Percentiles rank a stretch among this genome's conserved stretches.
phyloP scores from a whole-genome alignment of 2,113 vertebrate genomes.

The Dromiciops gliroides region DNA sequence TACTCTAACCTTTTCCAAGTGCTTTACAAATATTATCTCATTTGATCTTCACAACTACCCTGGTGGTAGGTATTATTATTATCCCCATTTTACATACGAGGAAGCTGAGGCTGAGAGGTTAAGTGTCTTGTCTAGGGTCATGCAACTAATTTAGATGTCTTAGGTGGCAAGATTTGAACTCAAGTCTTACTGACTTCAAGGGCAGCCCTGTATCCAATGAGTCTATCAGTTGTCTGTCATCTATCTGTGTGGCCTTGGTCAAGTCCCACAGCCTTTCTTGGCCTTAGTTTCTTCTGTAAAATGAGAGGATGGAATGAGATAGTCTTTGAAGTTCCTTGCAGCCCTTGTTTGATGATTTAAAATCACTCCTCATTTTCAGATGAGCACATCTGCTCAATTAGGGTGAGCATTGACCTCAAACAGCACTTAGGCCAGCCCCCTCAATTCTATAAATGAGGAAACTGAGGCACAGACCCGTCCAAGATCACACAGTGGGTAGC shows the following conservation, averaged over 20 bases:
- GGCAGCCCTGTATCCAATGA: not conserved
- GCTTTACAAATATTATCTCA: not conserved
- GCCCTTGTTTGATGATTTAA: not conserved
- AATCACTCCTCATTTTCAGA: not conserved
- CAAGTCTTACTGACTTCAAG: not conserved
- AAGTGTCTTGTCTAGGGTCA: not conserved
- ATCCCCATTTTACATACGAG: not conserved
- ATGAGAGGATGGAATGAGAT: not conserved
- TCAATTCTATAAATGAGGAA: not conserved
- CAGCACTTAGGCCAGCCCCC: not conserved
- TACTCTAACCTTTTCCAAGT: not conserved
- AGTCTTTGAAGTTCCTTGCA: not conserved
- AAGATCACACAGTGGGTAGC: not conserved
- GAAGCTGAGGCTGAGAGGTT: not conserved
- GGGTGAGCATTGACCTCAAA: not conserved
- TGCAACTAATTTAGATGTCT: not conserved
- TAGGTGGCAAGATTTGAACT: not conserved
- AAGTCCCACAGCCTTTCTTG: not conserved
- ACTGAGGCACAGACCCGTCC: not conserved
- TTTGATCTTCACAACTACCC: not conserved
- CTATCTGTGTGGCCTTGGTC: not conserved
- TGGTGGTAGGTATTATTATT: not conserved
- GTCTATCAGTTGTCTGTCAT: not conserved
- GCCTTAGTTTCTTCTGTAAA: not conserved
- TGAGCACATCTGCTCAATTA: not conserved